These are phyloP conservation scores for Epinephelus fuscoguttatus DNA, from an alignment of 2,113 vertebrate species.

Conservation along the genomic window DNA sequence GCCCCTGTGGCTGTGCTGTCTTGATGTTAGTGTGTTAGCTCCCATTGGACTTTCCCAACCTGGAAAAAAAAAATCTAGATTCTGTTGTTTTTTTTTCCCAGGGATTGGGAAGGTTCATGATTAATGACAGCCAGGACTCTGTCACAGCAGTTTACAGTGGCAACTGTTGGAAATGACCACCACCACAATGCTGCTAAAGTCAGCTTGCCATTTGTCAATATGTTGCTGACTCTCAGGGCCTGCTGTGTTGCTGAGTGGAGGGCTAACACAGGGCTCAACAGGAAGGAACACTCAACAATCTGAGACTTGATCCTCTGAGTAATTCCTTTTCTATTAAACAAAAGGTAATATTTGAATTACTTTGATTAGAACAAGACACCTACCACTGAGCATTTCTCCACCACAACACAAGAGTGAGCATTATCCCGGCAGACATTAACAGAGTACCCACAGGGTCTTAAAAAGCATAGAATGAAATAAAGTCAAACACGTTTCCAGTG, in stretches of 20 bases:
- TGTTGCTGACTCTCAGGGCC: not conserved
- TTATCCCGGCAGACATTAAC: too few relatives aligned
- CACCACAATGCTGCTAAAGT: not conserved
- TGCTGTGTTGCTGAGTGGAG: not conserved
- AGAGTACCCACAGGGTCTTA: too few relatives aligned
- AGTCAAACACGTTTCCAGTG: too few relatives aligned
- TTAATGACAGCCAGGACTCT: not conserved
- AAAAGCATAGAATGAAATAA: too few relatives aligned
- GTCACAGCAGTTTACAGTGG: not conserved
- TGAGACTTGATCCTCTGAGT: not conserved
- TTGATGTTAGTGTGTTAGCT: not conserved
- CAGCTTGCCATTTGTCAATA: too few relatives aligned
- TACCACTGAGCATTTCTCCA: too few relatives aligned
- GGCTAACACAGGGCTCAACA: not conserved
- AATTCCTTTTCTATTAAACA: not conserved
- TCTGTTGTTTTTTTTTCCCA: too few relatives aligned
- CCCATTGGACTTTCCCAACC: not conserved
- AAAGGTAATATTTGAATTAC: not conserved
- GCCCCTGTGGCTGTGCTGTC: not conserved
- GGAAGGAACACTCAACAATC: not conserved
- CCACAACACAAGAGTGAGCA: too few relatives aligned
- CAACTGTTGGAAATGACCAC: not conserved
- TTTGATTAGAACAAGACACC: not conserved
- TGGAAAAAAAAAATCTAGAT: not conserved
- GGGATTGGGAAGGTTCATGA: not conserved